A percentile compares a stretch with the other conserved stretches of the same genome.
Evolutionary conservation across 2,888 invertebrate genomes (phyloP).

Genomic region (Plagiodera versicolora): DNA sequence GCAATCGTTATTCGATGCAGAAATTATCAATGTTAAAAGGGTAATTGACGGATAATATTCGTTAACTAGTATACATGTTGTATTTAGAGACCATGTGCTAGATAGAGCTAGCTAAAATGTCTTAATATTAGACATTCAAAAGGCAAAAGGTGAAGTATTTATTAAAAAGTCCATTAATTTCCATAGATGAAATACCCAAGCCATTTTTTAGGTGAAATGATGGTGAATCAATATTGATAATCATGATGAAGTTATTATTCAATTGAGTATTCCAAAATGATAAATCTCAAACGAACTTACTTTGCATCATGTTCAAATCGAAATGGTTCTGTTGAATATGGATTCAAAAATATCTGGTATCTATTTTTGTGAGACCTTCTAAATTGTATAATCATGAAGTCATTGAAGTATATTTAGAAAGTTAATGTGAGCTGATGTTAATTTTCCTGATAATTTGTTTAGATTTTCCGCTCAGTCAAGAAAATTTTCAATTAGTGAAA

Average conservation of each 20-base stretch:
- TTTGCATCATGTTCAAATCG: slow-evolving; percentile 25
- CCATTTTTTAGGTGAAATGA: no score
- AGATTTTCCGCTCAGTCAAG: no score
- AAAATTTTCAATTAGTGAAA: no score
- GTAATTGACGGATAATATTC: slow-evolving; percentile 28
- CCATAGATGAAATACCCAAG: no score
- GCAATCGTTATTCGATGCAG: slow-evolving; percentile 22
- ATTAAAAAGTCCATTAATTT: no score
- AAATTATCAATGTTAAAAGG: slow-evolving; percentile 23
- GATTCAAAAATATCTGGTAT: slow-evolving; percentile 25
- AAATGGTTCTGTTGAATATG: slow-evolving; percentile 22
- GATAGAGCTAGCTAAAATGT: no score
- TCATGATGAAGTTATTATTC: neutral
- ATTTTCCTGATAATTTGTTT: neutral
- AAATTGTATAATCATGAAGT: slow-evolving; percentile 27
- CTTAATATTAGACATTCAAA: no score
- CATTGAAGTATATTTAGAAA: slow-evolving; percentile 24
- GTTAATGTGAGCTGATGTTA: neutral
- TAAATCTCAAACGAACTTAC: slow-evolving; percentile 21
- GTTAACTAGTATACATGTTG: slow-evolving; percentile 1
- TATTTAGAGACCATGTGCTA: no score
- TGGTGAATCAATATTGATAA: neutral
- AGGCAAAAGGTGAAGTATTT: no score
- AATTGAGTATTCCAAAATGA: neutral
- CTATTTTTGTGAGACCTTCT: slow-evolving; percentile 32